Evolutionary conservation across 1,140 invertebrate species (phyloP), one percentile per base, ranked within the genome.

Genomic region (Sogatella furcifera): DNA sequence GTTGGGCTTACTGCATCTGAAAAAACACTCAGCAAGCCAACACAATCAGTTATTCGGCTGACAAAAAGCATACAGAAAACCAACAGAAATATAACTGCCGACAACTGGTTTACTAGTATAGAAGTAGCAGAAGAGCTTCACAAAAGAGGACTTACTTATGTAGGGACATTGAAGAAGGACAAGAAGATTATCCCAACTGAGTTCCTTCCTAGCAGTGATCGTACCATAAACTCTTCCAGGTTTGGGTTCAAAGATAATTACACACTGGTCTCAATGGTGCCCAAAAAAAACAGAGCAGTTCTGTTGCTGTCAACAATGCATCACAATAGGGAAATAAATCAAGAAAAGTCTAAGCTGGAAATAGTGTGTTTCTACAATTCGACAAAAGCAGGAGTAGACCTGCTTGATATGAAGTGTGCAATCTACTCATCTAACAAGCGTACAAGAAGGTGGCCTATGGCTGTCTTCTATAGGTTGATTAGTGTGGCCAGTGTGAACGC

Each of bases 81-180:
- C 28, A 66, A 68, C 22, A 49, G 70, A 49, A 69, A 69, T 57
- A 49, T 74, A 13, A 71, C 69, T 19, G 63, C 62, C 55, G 71
- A 74, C 63, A 75, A 73, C 64, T 74, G 69, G 67, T 73, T 72
- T 62, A 69, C 62, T 19, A 67, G 65, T 0, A 57, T 71, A 15
- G 53, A 55, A 44, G 61, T 72, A 41, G 65, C 65, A 31, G 68
- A 73, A 61, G 62, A 66, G 24, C 63, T 75, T 57, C 62, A 69
- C 21, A 62, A 64, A 53, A 64, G 54, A 22, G 49, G 53, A 17
- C 24, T 56, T 11, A 65, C 65, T 17, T 62, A 64, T 11, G 38
- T 65, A 15, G 65, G 61, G 19, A 66, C 60, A 11, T 46, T 65
- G 38, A 57, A 56, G 58, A 61, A 31, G 22, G 75, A 75, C 60